A percentile compares a stretch with the other conserved stretches of the same genome.
phyloP scores from a whole-genome alignment of 2,797 vertebrate species.

The Scyliorhinus canicula region DNA sequence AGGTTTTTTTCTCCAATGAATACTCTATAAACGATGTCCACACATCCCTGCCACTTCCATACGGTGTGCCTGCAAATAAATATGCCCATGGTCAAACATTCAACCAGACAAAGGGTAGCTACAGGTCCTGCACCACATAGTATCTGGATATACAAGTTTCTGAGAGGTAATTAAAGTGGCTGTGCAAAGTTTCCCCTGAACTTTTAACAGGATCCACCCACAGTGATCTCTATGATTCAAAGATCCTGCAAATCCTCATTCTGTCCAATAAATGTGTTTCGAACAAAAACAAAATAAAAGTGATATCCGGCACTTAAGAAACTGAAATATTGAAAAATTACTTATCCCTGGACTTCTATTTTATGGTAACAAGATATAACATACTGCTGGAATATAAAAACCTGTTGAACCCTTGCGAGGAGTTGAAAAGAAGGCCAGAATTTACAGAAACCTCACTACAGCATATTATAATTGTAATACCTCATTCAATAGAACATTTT shows the following conservation, averaged over 20 bases:
- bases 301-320: background rate
- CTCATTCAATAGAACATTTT: background rate
- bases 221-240: background rate
- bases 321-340: constrained; percentile 10
- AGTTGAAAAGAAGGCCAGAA: background rate
- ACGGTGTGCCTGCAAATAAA: background rate
- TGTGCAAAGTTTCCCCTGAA: too few species aligned
- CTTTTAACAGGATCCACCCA: background rate
- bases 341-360: background rate
- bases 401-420: background rate
- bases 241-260: background rate
- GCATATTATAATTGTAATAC: background rate
- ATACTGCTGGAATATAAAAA: background rate
- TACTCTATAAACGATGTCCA: background rate
- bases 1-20: background rate
- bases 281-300: background rate
- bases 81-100: background rate
- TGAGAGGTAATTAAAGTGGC: background rate
- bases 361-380: background rate
- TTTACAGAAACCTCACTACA: background rate
- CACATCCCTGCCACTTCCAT: background rate
- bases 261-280: background rate
- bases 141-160: background rate
- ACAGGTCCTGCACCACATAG: background rate
- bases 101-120: background rate